Evolutionary conservation across 2,888 invertebrate species (phyloP), one percentile per base, ranked within the genome.

Genomic region (Boloria euphrosyne): DNA sequence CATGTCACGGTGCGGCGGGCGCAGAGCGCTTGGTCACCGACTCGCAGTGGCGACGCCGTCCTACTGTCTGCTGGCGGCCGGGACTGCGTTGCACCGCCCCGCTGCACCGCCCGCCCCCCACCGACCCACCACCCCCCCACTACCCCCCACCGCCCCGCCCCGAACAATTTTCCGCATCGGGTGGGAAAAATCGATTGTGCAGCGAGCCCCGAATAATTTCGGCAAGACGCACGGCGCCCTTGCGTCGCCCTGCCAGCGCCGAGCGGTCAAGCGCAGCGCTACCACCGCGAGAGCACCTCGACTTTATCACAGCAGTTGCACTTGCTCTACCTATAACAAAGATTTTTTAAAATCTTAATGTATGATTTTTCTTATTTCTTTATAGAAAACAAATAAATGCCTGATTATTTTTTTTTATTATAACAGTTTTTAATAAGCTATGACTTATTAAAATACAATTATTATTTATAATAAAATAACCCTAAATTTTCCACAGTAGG

Each of bases 121-220:
- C 54, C 14, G 44, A 80, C 78, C 81, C 81, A 78, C 81, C 80
- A 75, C 79, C 73, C 74, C 78, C 68, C 66, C 68, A 38, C 31
- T 38, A 10, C 81, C 81, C 79, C 82, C 78, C 81, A 86, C 90
- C 87, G 87, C 88, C 85, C 90, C 90, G 90, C 90, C 90, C 89
- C 88, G 89, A 88, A 87, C 83, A 89, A 90, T 92, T 92, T 92
- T 91, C 75, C 92, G 91, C 91, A 90, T 90, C 91, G 91, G 91
- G 90, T 87, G 88, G 91, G 91, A 92, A 92, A 91, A 92, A 92
- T 92, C 92, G 92, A 92, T 92, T 92, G 90, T 91, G 91, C 90
- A 90, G 88, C 90, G 89, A 87, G 90, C 88, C 87, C 90, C 91
- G 89, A 91, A 91, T 90, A 89, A 90, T 90, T 91, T 91, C 85